Evolutionary conservation across 2,113 vertebrate genomes (phyloP).

Genomic region (Rhinolophus ferrumequinum): DNA sequence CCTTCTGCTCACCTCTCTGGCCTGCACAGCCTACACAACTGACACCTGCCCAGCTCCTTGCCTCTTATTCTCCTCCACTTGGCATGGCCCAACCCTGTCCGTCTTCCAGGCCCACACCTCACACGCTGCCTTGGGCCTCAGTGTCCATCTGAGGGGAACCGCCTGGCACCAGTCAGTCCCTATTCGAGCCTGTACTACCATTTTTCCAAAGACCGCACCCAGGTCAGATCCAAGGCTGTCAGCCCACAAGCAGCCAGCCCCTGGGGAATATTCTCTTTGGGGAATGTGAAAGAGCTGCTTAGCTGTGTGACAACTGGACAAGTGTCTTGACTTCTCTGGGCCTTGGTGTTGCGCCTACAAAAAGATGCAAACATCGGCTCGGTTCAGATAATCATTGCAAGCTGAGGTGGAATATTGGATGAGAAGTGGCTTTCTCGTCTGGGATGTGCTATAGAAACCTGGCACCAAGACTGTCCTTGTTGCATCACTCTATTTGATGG

Average conservation of each 20-base stretch:
- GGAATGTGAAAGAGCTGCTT: not conserved
- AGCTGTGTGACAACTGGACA: not conserved
- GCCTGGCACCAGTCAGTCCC: not conserved
- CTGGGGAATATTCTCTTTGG: no score
- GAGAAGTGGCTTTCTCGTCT: not conserved
- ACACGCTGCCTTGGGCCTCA: not conserved
- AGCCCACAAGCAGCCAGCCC: not conserved
- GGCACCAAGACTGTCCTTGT: not conserved
- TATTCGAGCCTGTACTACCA: rapidly evolving
- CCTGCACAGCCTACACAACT: not conserved
- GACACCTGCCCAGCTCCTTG: not conserved
- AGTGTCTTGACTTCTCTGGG: not conserved
- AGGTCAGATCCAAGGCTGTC: no score
- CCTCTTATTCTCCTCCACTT: not conserved
- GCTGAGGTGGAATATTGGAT: not conserved
- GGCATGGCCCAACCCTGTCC: rapidly evolving
- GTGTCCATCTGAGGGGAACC: not conserved
- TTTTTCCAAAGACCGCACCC: rapidly evolving
- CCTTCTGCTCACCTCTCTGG: not conserved
- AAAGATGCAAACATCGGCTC: not conserved
- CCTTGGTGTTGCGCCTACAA: not conserved
- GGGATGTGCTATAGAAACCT: not conserved
- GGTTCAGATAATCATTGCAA: not conserved
- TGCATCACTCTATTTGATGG: rapidly evolving
- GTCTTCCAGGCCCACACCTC: not conserved